phyloP scores from a whole-genome alignment of 2,888 invertebrate genomes.

The Bibio marci region DNA sequence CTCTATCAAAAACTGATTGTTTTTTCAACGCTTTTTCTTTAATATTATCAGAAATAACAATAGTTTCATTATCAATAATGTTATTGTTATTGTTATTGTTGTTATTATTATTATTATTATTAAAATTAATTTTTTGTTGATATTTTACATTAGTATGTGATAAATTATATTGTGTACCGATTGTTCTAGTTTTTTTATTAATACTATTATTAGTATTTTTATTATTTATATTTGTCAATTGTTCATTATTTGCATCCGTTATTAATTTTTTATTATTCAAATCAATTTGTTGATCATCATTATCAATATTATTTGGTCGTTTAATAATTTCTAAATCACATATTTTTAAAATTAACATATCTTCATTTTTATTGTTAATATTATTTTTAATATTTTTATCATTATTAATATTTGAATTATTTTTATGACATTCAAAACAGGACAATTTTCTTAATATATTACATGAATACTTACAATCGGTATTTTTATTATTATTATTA shows the following conservation, averaged over 20 bases:
- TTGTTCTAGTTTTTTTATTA: slow-evolving; percentile 3
- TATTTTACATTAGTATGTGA: background rate
- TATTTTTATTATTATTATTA: too few relatives aligned
- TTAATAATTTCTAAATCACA: background rate
- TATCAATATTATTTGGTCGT: slow-evolving; percentile 1
- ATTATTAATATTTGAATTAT: too few relatives aligned
- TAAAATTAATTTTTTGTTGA: too few relatives aligned
- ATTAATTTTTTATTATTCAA: background rate
- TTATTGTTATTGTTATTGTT: background rate
- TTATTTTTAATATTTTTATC: too few relatives aligned
- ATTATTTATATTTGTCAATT: background rate
- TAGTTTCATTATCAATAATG: slow-evolving; percentile 8
- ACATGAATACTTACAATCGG: too few relatives aligned
- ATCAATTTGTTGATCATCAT: background rate
- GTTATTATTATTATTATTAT: background rate
- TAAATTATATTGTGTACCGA: slow-evolving; percentile 5
- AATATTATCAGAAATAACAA: slow-evolving; percentile 13
- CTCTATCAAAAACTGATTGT: slow-evolving; percentile 9
- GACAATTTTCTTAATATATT: too few relatives aligned
- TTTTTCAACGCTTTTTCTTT: slow-evolving; percentile 11
- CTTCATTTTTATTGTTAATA: background rate
- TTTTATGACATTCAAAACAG: too few relatives aligned
- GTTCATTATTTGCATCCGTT: background rate
- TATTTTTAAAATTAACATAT: slow-evolving; percentile 1
- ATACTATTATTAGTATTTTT: background rate